Evolutionary conservation across 2,113 vertebrate genomes (phyloP), one percentile per base, ranked within the genome.

Genomic region (Tauraco erythrolophus): DNA sequence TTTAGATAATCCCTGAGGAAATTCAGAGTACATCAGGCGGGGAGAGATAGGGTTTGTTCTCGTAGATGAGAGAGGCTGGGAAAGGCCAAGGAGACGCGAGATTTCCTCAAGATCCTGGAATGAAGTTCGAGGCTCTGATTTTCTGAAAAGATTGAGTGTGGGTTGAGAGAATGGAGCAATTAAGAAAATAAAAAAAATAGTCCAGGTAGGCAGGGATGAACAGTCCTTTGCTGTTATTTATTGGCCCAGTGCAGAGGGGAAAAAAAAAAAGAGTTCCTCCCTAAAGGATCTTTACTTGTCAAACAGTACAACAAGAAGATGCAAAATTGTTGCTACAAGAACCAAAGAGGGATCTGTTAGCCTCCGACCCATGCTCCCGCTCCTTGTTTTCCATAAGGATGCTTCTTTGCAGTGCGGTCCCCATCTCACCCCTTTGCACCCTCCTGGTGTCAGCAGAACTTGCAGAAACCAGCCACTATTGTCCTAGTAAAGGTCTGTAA

Each of bases 1-100:
- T 98, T 98, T 98, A 97, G 97, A 98, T 97, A 98, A 98, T 97
- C 96, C 85, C 96, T 13, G 43, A 94, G 97, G 97, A 97, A 98
- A 98, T 96, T 69, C 58, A 54, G 88, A 94, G 74, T 87, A 22
- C 83, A 87, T 96, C 84, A 86, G 96, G 97, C 50, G 0, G 70
- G 79, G 92, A 97, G 94, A 96, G 74, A 92, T 9, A 94, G 80
- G 46, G 88, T 75, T 93, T 95, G 70, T 92, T 97, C 94, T 94
- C 22, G 2, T 33, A 83, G 88, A 94, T 77, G 96, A 96, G 96
- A 96, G 91, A 87, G 90, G 92, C 95, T 97, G 95, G 96, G 84
- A 95, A 96, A 60, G 48, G 78, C 80, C 39, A 74, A 69, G 76
- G 78, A 97, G 87, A 88, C 33, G 58, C 11, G 72, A 96, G 81